phyloP scores from a whole-genome alignment of 2,797 vertebrate species.

The Artibeus lituratus region DNA sequence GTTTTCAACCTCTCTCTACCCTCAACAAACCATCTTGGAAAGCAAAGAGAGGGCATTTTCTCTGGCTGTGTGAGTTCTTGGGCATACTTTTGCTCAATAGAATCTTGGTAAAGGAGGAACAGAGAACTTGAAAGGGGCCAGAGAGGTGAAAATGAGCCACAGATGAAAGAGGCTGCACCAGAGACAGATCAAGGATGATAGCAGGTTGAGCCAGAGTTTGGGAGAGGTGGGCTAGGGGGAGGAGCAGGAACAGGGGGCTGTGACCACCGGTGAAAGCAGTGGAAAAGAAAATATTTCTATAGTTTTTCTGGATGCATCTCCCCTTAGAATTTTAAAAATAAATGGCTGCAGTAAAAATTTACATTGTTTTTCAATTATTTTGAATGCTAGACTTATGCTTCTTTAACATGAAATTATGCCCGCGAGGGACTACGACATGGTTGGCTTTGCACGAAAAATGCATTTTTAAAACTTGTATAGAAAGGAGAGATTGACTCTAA shows the following conservation, averaged over 20 bases:
- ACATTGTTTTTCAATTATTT: background rate
- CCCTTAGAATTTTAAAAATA: background rate
- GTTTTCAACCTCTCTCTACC: background rate
- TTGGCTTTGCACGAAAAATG: background rate
- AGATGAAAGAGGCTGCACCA: background rate
- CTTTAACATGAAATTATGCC: background rate
- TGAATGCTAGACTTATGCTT: background rate
- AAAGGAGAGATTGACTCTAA: background rate
- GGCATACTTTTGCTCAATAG: background rate
- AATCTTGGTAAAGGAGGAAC: background rate
- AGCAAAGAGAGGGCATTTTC: background rate
- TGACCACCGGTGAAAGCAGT: background rate
- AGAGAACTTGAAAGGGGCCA: background rate
- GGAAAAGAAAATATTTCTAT: background rate
- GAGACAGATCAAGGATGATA: background rate
- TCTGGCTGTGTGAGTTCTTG: background rate
- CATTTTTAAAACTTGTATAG: background rate
- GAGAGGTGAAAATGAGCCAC: background rate
- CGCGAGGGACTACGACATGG: background rate
- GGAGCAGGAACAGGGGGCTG: background rate
- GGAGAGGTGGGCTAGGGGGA: rapidly evolving
- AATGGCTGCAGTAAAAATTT: background rate
- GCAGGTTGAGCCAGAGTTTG: background rate
- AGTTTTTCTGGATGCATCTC: background rate
- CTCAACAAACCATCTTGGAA: background rate